A percentile compares a stretch with the other conserved stretches of the same genome.
Conservation (phyloP, 2,113 vertebrate species). For the Grammomys surdaster region DNA sequence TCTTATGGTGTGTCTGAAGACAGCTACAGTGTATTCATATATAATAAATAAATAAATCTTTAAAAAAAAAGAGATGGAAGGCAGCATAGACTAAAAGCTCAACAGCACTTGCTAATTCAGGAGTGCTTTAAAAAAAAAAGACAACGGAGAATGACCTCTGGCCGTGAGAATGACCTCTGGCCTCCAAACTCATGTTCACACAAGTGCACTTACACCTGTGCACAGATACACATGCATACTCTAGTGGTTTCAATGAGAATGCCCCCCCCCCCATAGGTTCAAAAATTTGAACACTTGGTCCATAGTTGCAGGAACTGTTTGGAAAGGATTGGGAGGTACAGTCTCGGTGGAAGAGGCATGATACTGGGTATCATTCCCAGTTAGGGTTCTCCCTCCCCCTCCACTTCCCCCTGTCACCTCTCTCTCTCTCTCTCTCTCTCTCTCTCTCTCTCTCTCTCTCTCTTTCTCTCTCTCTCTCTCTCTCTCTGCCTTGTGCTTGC, state of each 20-base stretch:
- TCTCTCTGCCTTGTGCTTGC: neutral
- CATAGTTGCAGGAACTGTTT: neutral
- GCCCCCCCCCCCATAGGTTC: neutral
- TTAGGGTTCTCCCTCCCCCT: neutral
- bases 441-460: too few relatives aligned
- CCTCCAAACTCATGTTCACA: neutral
- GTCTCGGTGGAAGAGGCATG: neutral
- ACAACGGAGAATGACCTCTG: too few relatives aligned
- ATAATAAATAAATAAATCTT: too few relatives aligned
- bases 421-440: too few relatives aligned
- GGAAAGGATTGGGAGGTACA: neutral
- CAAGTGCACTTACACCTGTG: too few relatives aligned
- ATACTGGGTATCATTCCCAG: neutral
- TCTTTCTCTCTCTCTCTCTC: too few relatives aligned
- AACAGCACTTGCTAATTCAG: too few relatives aligned
- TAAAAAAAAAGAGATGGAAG: too few relatives aligned
- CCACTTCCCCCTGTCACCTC: accelerated
- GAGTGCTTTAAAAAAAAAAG: too few relatives aligned
- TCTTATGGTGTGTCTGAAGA: too few relatives aligned
- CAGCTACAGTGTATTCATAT: too few relatives aligned
- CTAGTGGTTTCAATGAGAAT: neutral
- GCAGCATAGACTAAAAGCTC: too few relatives aligned
- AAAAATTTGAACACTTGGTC: neutral
- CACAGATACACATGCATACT: neutral
- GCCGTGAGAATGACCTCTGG: neutral